A percentile compares a stretch with the other conserved stretches of the same genome.
Conservation (phyloP, 2,797 vertebrate species). For the Geotrypetes seraphini region DNA sequence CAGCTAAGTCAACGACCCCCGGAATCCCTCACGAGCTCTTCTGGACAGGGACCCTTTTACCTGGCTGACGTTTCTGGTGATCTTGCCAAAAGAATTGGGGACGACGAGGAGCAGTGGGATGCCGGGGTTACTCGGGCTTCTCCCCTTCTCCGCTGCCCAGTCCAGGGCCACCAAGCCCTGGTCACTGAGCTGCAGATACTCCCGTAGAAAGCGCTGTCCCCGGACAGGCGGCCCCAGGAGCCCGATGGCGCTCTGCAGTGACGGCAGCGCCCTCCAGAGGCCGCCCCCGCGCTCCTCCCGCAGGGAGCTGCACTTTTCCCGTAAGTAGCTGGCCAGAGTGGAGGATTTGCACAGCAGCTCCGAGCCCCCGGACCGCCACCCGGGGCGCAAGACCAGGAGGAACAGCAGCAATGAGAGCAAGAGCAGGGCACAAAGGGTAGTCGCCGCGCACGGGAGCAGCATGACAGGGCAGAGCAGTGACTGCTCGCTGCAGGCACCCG, state of each 20-base stretch:
- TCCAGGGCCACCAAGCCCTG: conserved; percentile 67
- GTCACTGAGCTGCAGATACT: conserved; percentile 67
- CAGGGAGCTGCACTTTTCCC: conserved; percentile 59
- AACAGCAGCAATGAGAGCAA: conserved; percentile 48
- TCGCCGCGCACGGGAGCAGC: conserved; percentile 49
- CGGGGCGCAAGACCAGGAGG: conserved; percentile 8
- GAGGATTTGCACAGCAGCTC: conserved; percentile 65
- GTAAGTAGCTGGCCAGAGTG: conserved; percentile 64
- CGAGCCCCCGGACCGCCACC: not conserved
- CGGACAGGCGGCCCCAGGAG: conserved; percentile 51
- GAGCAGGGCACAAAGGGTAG: no score
- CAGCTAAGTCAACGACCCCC: no score
- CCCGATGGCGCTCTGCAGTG: conserved; percentile 54
- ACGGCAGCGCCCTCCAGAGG: conserved; percentile 54
- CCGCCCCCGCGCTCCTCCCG: conserved; percentile 36
- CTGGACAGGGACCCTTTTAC: no score
- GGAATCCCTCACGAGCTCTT: no score
- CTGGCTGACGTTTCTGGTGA: conserved; percentile 64
- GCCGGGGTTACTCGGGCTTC: conserved; percentile 63
- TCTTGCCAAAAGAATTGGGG: conserved; percentile 72
- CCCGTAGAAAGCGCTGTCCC: conserved; percentile 59
- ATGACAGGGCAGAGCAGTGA: conserved; percentile 12
- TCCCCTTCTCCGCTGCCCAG: conserved; percentile 52
- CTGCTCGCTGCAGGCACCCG: not conserved
- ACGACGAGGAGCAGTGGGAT: conserved; percentile 65